Evolutionary conservation across 2,113 vertebrate genomes (phyloP).

Genomic region (Argyrosomus japonicus): DNA sequence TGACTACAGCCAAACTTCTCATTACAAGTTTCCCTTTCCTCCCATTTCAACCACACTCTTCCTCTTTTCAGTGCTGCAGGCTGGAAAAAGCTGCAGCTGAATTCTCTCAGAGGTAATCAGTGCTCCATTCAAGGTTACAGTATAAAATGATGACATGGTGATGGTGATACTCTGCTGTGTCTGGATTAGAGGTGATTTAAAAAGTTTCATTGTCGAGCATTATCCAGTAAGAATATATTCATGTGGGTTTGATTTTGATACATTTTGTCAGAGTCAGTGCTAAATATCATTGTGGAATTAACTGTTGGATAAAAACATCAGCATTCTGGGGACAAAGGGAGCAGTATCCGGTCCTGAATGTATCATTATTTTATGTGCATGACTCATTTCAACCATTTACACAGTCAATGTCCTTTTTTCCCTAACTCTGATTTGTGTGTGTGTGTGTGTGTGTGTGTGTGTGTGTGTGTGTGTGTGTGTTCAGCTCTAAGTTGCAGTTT

Average conservation of each 20-base stretch:
- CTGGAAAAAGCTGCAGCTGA: conserved; percentile 60
- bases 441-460: not conserved
- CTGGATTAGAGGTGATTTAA: conserved; percentile 36
- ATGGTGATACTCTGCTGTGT: not conserved
- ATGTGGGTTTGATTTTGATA: not conserved
- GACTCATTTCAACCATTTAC: conserved; percentile 48
- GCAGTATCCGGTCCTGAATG: conserved; percentile 20
- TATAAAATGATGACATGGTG: not conserved
- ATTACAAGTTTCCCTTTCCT: conserved; percentile 79
- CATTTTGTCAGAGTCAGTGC: not conserved
- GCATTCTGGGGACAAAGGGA: conserved; percentile 32
- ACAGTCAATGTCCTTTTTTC: not conserved
- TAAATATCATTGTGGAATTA: conserved; percentile 15
- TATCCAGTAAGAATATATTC: not conserved
- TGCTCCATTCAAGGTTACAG: conserved; percentile 37
- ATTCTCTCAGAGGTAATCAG: conserved; percentile 40
- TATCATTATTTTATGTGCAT: conserved; percentile 35
- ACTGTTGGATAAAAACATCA: conserved; percentile 12
- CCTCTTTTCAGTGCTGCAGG: conserved; percentile 55
- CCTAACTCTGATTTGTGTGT: not conserved
- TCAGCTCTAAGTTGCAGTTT: not conserved
- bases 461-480: not conserved
- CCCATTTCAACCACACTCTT: conserved; percentile 73
- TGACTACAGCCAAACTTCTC: conserved; percentile 35
- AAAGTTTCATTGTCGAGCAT: not conserved